These are phyloP conservation scores for Barypeithes pellucidus DNA, from an alignment of 2,888 invertebrate species.

Conservation along the genomic window DNA sequence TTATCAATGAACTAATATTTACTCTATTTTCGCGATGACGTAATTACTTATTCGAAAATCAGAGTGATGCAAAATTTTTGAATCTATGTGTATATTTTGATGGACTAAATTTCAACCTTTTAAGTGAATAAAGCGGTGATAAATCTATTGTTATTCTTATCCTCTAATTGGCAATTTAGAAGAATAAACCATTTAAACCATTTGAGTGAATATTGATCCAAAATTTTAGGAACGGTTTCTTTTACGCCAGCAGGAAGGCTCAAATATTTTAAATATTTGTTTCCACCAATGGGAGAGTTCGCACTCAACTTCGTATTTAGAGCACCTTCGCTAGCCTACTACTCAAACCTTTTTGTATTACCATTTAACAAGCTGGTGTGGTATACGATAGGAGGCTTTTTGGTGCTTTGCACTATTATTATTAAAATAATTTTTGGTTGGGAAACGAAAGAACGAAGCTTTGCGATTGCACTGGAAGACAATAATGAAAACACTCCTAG, in stretches of 20 bases:
- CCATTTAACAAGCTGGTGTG: conserved; percentile 43
- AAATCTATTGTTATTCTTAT: too few species aligned
- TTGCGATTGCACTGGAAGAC: neutral
- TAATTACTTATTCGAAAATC: too few species aligned
- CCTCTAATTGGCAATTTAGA: too few species aligned
- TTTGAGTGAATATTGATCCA: too few species aligned
- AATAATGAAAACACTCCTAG: conserved; percentile 36
- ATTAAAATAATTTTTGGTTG: conserved; percentile 34
- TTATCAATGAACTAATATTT: too few species aligned
- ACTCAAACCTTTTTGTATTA: conserved; percentile 37
- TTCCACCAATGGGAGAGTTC: conserved; percentile 39
- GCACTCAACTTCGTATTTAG: conserved; percentile 32
- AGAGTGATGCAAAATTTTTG: too few species aligned
- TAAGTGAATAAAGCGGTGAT: too few species aligned
- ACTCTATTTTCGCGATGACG: too few species aligned
- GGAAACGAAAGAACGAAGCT: conserved; percentile 30
- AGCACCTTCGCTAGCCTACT: conserved; percentile 46
- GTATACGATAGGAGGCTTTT: conserved; percentile 32
- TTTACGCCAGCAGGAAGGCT: conserved; percentile 40
- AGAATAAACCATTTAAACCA: too few species aligned
- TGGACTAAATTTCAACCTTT: too few species aligned
- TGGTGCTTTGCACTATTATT: conserved; percentile 25
- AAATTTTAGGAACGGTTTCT: conserved; percentile 38
- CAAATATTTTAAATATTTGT: conserved; percentile 41
- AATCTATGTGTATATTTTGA: too few species aligned